Evolutionary conservation across 2,113 vertebrate species (phyloP).

Genomic region (Osmerus mordax): DNA sequence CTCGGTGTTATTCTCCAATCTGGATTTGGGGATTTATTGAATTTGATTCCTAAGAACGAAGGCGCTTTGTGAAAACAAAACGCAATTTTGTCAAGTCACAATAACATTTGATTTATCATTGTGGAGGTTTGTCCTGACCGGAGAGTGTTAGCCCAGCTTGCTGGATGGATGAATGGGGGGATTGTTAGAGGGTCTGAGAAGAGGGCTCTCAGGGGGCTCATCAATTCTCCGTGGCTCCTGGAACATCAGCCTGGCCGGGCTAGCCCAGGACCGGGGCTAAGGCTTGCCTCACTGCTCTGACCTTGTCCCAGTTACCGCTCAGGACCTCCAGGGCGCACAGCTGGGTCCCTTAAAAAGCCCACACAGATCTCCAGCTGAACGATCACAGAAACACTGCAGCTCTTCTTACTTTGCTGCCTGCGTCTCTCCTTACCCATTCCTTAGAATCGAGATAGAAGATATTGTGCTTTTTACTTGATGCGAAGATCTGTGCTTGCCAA

Average conservation of each 20-base stretch:
- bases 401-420: slow-evolving; percentile 55
- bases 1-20: too few species aligned
- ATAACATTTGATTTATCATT: background rate
- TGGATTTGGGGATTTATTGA: too few species aligned
- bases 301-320: slow-evolving; percentile 51
- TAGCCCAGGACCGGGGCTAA: slow-evolving; percentile 44
- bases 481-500: slow-evolving; percentile 61
- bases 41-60: too few species aligned
- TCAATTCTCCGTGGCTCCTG: slow-evolving; percentile 61
- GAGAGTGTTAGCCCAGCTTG: background rate
- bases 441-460: slow-evolving; percentile 55
- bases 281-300: slow-evolving; percentile 42
- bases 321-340: slow-evolving; percentile 66
- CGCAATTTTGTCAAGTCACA: background rate
- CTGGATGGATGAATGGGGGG: slow-evolving; percentile 61
- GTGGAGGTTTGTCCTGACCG: background rate
- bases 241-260: slow-evolving; percentile 62
- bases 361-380: slow-evolving; percentile 38
- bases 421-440: slow-evolving; percentile 31
- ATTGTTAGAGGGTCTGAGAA: slow-evolving; percentile 56
- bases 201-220: slow-evolving; percentile 62
- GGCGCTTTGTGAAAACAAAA: too few species aligned
- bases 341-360: slow-evolving; percentile 62
- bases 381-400: slow-evolving; percentile 64
- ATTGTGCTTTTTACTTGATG: slow-evolving; percentile 58